These are phyloP conservation scores for Ephestia elutella DNA, from an alignment of 1,140 invertebrate species.

Conservation along the genomic window DNA sequence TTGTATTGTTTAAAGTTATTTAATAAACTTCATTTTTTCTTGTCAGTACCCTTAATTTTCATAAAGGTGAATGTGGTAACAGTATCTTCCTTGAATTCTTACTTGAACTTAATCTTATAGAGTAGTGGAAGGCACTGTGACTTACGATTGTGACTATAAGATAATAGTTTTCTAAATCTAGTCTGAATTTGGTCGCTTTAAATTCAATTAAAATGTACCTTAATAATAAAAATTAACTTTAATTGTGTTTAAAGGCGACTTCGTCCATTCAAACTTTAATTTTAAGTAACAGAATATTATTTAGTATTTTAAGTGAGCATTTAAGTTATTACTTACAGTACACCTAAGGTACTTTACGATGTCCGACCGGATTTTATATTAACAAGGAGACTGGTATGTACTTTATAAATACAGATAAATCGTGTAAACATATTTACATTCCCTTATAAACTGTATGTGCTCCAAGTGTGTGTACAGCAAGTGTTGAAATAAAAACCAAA, in stretches of 20 bases:
- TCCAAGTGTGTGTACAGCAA: slow-evolving; percentile 44
- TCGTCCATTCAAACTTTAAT: slow-evolving; percentile 47
- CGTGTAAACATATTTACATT: slow-evolving; percentile 59
- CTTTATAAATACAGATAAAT: slow-evolving; percentile 51
- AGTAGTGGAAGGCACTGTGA: background rate
- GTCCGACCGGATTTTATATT: slow-evolving; percentile 59
- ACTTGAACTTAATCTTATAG: background rate
- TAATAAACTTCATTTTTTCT: too few species aligned
- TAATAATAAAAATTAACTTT: background rate
- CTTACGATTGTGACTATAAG: slow-evolving; percentile 1
- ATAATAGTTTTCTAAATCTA: slow-evolving; percentile 63
- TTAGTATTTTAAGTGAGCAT: slow-evolving; percentile 60
- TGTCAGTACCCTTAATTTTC: too few species aligned
- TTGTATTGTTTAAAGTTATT: too few species aligned
- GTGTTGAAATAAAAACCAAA: slow-evolving; percentile 68
- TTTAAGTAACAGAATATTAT: slow-evolving; percentile 36
- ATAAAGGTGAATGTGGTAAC: too few species aligned
- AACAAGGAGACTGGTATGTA: slow-evolving; percentile 71
- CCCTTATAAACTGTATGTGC: slow-evolving; percentile 45
- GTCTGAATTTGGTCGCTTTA: slow-evolving; percentile 59
- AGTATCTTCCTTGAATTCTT: background rate
- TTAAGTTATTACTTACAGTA: slow-evolving; percentile 64
- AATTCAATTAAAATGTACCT: slow-evolving; percentile 22
- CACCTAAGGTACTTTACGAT: slow-evolving; percentile 57
- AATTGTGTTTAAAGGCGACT: slow-evolving; percentile 38